Conservation (phyloP, 2,113 vertebrate genomes). For the Seriola quinqueradiata region DNA sequence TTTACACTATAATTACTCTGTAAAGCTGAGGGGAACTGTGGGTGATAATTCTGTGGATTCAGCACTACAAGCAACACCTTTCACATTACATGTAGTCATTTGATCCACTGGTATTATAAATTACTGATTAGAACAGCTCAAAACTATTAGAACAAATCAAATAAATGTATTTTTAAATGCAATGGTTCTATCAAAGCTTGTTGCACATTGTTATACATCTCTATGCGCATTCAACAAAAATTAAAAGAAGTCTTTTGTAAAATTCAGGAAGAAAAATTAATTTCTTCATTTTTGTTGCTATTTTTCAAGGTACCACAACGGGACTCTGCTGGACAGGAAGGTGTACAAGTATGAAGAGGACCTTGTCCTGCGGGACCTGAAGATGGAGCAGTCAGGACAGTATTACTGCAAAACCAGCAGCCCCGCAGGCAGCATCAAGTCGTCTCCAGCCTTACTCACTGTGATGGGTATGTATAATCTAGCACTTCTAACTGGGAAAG, state of each 20-base stretch:
- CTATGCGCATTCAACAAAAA: too few relatives aligned
- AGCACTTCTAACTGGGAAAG: neutral
- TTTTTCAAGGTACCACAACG: constrained; percentile 93
- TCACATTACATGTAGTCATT: neutral
- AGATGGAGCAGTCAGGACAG: constrained; percentile 83
- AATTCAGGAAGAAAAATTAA: too few relatives aligned
- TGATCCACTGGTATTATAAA: too few relatives aligned
- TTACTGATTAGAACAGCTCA: too few relatives aligned
- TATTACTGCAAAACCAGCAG: constrained; percentile 95
- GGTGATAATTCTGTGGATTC: too few relatives aligned
- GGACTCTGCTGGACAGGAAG: constrained; percentile 88
- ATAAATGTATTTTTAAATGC: too few relatives aligned
- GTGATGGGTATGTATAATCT: constrained; percentile 87
- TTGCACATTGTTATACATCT: too few relatives aligned
- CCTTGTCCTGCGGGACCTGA: constrained; percentile 85
- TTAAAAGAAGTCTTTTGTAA: too few relatives aligned
- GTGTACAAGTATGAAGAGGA: constrained; percentile 83
- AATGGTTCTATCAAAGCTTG: too few relatives aligned
- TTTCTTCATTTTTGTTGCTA: neutral
- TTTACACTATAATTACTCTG: neutral
- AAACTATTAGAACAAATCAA: too few relatives aligned
- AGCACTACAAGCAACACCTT: neutral
- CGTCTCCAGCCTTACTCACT: constrained; percentile 84
- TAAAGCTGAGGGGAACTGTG: neutral
- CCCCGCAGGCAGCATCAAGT: constrained; percentile 88